These are phyloP conservation scores for Gortyna flavago DNA, from an alignment of 2,888 invertebrate species.

Conservation along the genomic window DNA sequence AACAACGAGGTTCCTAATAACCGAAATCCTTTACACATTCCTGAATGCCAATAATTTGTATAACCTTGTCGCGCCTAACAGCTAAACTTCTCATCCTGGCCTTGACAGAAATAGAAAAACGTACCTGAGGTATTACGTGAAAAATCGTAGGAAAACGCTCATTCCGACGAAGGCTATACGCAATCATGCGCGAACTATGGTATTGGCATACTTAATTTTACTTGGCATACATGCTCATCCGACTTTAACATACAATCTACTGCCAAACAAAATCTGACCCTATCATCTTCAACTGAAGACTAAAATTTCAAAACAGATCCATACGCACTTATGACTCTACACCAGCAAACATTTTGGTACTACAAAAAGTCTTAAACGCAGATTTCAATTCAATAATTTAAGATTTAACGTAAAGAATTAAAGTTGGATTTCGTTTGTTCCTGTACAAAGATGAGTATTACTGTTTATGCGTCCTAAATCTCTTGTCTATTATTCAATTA, in stretches of 20 bases:
- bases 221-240: constrained; percentile 87
- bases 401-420: constrained; percentile 13
- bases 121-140: constrained; percentile 78
- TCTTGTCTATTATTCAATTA: constrained; percentile 62
- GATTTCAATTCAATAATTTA: constrained; percentile 4
- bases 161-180: constrained; percentile 85
- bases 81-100: constrained; percentile 62
- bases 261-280: constrained; percentile 47
- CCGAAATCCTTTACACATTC: constrained; percentile 28
- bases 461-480: constrained; percentile 63
- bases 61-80: constrained; percentile 66
- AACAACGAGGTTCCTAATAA: neutral
- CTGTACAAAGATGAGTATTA: constrained; percentile 46
- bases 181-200: constrained; percentile 86
- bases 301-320: constrained; percentile 28
- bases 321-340: constrained; percentile 33
- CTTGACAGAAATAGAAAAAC: constrained; percentile 85
- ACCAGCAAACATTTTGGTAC: neutral
- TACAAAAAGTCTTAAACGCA: constrained; percentile 39
- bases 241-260: constrained; percentile 73
- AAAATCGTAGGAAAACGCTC: constrained; percentile 88
- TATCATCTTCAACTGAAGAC: constrained; percentile 35
- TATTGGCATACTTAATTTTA: constrained; percentile 89
- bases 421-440: constrained; percentile 46
- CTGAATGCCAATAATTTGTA: constrained; percentile 32